Evolutionary conservation across 2,797 vertebrate species (phyloP).

Genomic region (Sebastes glaucus): DNA sequence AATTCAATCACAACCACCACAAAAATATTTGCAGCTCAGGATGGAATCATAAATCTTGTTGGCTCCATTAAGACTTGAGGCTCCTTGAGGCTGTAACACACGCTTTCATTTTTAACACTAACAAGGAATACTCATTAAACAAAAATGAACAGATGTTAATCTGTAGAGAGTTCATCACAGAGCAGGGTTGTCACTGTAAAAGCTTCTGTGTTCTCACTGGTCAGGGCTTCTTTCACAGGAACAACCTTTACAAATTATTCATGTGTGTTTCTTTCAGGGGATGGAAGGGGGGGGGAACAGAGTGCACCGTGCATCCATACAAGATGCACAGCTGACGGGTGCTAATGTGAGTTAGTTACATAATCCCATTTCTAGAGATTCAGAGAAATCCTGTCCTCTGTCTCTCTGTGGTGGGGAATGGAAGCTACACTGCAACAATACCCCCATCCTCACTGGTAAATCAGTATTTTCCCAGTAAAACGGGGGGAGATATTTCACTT

Average conservation of each 20-base stretch:
- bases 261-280: slow-evolving; percentile 67
- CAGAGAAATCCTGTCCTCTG: slow-evolving; percentile 51
- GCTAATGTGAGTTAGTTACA: slow-evolving; percentile 67
- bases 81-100: slow-evolving; percentile 7
- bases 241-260: slow-evolving; percentile 74
- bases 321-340: slow-evolving; percentile 48
- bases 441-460: neutral
- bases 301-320: slow-evolving; percentile 40
- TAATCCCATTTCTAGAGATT: slow-evolving; percentile 70
- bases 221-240: slow-evolving; percentile 64
- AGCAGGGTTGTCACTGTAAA: slow-evolving; percentile 52
- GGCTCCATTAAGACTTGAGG: slow-evolving; percentile 26
- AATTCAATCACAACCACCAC: neutral
- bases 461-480: neutral
- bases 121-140: slow-evolving; percentile 47
- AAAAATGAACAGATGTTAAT: slow-evolving; percentile 28
- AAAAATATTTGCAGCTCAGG: neutral
- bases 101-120: slow-evolving; percentile 22
- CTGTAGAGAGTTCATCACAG: slow-evolving; percentile 3
- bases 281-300: slow-evolving; percentile 17
- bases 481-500: neutral
- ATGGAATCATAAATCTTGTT: neutral
- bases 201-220: slow-evolving; percentile 59
- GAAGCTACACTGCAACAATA: neutral
- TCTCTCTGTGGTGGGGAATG: neutral